Base-by-base conservation (phyloP, 1,140 invertebrate species). In the Protaetia brevitarsis region DNA sequence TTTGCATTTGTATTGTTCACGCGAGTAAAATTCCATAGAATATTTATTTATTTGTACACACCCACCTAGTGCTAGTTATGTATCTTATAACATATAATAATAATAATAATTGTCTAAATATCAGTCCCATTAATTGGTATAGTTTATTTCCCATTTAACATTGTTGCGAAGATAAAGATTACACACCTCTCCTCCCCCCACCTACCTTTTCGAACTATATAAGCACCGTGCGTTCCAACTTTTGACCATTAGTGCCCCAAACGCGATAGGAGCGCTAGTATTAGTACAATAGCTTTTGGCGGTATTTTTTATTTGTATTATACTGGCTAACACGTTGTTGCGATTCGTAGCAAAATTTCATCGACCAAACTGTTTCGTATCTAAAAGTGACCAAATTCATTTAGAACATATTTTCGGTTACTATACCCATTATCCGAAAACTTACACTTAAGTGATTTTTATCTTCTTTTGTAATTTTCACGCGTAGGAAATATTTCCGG, bases 361-460 rank as follows among this genome's bases (percentile, higher is more conserved):
- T 60, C 65, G 72, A 64, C 61, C 31, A 34, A 70, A 72, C 65
- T 75, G 74, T 68, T 77, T 75, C 65, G 71, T 77, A 11, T 74
- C 74, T 1, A 73, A 77, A 63, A 71, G 58, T 16, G 69, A 73
- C 61, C 70, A 72, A 70, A 73, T 75, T 27, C 73, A 75, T 66
- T 66, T 75, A 61, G 72, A 73, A 65, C 73, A 67, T 30, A 76
- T 77, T 68, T 77, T 76, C 67, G 76, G 75, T 3, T 76, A 68
- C 57, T 77, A 71, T 74, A 76, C 71, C 68, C 76, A 76, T 73
- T 77, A 76, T 71, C 76, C 76, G 66, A 77, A 76, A 68, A 76
- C 73, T 72, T 77, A 75, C 61, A 77, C 75, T 75, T 77, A 73
- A 73, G 63, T 21, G 10, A 13, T 16, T 56, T 72, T 69, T 30